Conservation (phyloP, 1,140 invertebrate species). For the Saccostrea echinata region DNA sequence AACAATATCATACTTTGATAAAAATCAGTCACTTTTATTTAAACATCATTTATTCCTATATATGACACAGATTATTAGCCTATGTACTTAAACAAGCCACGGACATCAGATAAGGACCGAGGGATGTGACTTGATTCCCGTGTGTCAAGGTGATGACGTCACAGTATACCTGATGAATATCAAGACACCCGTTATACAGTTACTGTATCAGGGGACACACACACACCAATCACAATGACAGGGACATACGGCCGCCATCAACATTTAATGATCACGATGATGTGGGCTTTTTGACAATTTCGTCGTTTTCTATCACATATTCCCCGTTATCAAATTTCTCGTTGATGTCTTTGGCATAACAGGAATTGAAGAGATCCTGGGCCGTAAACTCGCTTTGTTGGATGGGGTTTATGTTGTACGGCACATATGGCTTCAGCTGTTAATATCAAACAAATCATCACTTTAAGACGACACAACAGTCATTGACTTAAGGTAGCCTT, state of each 20-base stretch:
- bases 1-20: too few species aligned
- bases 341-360: conserved; percentile 9
- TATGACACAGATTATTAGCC: too few species aligned
- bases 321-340: background rate
- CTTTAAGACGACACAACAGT: background rate
- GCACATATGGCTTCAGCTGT: conserved; percentile 35
- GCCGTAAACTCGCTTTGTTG: background rate
- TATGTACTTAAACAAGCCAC: background rate
- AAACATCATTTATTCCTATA: too few species aligned
- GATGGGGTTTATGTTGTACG: background rate
- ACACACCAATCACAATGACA: background rate
- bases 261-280: conserved; percentile 23
- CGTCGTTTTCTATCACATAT: background rate
- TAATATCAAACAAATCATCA: background rate
- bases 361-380: conserved; percentile 8
- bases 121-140: background rate
- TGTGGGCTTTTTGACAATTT: conserved; percentile 7
- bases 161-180: conserved; percentile 14
- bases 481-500: background rate
- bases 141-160: background rate
- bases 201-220: background rate
- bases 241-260: background rate
- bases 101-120: background rate
- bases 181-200: background rate
- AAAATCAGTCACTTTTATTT: too few species aligned